Base-by-base conservation (phyloP, 1,140 invertebrate species). In the Subanguina moxae region DNA sequence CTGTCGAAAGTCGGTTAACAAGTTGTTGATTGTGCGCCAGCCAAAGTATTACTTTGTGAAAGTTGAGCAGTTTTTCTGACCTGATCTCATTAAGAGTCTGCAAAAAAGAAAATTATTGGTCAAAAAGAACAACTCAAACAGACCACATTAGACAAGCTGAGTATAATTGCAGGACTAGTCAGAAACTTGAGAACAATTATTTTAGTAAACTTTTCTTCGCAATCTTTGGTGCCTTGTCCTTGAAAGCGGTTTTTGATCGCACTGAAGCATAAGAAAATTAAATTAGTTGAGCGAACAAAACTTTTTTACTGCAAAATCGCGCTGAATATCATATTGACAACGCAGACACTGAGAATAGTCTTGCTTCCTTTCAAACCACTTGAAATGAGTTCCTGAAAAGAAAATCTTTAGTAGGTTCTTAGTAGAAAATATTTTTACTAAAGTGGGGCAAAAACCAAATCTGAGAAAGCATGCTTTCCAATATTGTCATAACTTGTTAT, bases 341-440 rank as follows among this genome's bases (percentile, higher is more conserved):
- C 8, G 0, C 74, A n/a, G 1, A n/a, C 7, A n/a, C 56, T 68
- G 13, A 70, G 27, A 17, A 45, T 42, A 71, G 71, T 63, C 46
- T 70, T 70, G 15, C 45, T 68, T 25, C 71, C 69, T 43, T 70
- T 70, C 13, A 70, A 57, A 17, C 71, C 68, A 42, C 43, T 46
- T 8, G 23, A 32, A 19, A 70, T 61, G 5, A 57, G 13, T 25
- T 21, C 23, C 67, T 69, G 42, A 45, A 21, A 67, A 68, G 13
- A 70, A 38, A 38, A 38, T 38, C 32, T 5, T 38, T 38, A 5
- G 11, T 38, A 38, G 11, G 32, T 11, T 5, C 11, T 38, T 38
- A 11, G 3, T 38, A 38, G 32, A n/a, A n/a, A n/a, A n/a, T n/a
- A n/a, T n/a, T n/a, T n/a, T n/a, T n/a, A n/a, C n/a, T n/a, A n/a